phyloP scores from a whole-genome alignment of 2,888 invertebrate species.

The Aradus depressus region DNA sequence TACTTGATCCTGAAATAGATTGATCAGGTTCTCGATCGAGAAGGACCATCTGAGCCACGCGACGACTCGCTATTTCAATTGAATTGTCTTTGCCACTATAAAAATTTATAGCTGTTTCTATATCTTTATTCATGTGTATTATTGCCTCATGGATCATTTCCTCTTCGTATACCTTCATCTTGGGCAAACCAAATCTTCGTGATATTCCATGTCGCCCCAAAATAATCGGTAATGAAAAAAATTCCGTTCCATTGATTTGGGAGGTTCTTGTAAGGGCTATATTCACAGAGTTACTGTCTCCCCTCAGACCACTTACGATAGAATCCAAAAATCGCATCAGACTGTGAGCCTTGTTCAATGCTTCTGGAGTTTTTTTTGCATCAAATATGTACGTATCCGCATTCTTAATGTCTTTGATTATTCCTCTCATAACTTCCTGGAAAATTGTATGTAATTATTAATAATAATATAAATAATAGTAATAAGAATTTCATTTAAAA shows the following conservation, averaged over 20 bases:
- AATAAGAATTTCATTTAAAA: not conserved
- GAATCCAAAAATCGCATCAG: constrained; percentile 20
- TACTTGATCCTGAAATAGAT: too few species aligned
- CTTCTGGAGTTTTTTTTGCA: constrained; percentile 19
- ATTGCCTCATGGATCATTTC: constrained; percentile 22
- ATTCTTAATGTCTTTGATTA: constrained; percentile 17
- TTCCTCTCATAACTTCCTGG: constrained; percentile 14
- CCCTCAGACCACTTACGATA: constrained; percentile 20
- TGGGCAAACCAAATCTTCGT: constrained; percentile 22
- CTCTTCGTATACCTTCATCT: constrained; percentile 18
- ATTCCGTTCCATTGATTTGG: constrained; percentile 23
- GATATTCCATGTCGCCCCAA: constrained; percentile 21
- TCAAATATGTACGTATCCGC: constrained; percentile 10
- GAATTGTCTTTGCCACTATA: constrained; percentile 11
- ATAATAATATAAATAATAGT: not conserved
- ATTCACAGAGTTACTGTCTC: constrained; percentile 17
- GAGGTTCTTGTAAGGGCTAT: constrained; percentile 21
- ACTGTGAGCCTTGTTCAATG: constrained; percentile 21
- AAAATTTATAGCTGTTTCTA: constrained; percentile 14
- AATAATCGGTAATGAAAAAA: constrained; percentile 23
- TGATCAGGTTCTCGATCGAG: too few species aligned
- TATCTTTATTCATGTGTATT: constrained; percentile 18
- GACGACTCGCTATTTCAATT: too few species aligned
- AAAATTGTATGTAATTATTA: not conserved
- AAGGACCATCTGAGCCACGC: too few species aligned